phyloP scores from a whole-genome alignment of 2,113 vertebrate genomes.

The Alethe diademata region DNA sequence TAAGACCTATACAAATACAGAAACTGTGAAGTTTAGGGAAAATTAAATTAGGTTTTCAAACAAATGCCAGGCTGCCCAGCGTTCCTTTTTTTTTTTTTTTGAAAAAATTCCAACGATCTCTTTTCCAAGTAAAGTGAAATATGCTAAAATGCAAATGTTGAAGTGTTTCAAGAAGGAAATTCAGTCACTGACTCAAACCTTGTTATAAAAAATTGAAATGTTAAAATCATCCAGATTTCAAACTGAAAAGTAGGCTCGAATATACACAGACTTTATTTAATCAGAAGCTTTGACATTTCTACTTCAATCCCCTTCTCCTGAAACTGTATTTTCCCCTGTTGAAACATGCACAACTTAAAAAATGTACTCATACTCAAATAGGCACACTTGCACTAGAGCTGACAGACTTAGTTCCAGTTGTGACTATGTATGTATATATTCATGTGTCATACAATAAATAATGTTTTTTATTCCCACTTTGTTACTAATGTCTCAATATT shows the following conservation, averaged over 20 bases:
- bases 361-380: not conserved
- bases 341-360: not conserved
- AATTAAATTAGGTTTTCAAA: constrained; percentile 35
- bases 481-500: not conserved
- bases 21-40: constrained; percentile 31
- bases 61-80: not conserved
- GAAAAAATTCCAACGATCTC: not conserved
- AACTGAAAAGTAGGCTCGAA: not conserved
- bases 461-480: not conserved
- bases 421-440: not conserved
- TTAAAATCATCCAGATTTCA: not conserved
- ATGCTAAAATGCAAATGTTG: constrained; percentile 33
- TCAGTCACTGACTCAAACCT: not conserved
- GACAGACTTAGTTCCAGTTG: not conserved
- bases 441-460: not conserved
- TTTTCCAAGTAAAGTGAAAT: constrained; percentile 28
- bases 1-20: not conserved
- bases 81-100: not conserved
- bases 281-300: not conserved
- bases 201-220: not conserved
- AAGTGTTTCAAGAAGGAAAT: constrained; percentile 1
- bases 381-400: not conserved
- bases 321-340: not conserved
- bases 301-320: not conserved
- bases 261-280: not conserved